Percentiles rank a stretch among this genome's conserved stretches.
phyloP scores from a whole-genome alignment of 1,140 invertebrate species.

The Habropoda laboriosa region DNA sequence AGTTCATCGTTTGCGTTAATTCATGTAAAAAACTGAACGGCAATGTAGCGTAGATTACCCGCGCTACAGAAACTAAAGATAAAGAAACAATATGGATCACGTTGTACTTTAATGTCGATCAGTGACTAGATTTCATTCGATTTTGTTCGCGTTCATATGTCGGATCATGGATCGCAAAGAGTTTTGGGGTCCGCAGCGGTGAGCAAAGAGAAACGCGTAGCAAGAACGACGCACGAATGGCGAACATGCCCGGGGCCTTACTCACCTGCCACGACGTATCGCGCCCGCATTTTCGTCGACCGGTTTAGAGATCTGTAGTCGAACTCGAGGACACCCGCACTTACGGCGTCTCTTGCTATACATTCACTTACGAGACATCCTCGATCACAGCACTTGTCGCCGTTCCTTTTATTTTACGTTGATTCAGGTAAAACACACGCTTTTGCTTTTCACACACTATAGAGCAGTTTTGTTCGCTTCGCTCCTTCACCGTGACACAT shows the following conservation, averaged over 20 bases:
- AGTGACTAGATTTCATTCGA: too few relatives aligned
- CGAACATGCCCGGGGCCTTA: slow-evolving; percentile 43
- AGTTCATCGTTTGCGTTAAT: slow-evolving; percentile 16
- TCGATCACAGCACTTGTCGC: slow-evolving; percentile 13
- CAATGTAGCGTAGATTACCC: background rate
- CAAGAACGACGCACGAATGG: slow-evolving; percentile 44
- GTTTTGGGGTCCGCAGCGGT: slow-evolving; percentile 9
- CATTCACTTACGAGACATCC: slow-evolving; percentile 59
- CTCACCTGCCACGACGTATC: slow-evolving; percentile 71
- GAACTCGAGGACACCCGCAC: slow-evolving; percentile 42
- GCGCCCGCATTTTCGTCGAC: slow-evolving; percentile 66
- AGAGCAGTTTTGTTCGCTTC: slow-evolving; percentile 16
- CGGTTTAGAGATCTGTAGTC: slow-evolving; percentile 32
- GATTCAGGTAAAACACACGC: slow-evolving; percentile 11
- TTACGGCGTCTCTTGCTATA: slow-evolving; percentile 36
- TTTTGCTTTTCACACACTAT: slow-evolving; percentile 37
- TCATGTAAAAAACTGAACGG: background rate
- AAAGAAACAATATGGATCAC: too few relatives aligned
- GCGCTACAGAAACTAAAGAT: background rate
- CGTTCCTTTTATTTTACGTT: background rate
- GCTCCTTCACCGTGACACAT: slow-evolving; percentile 44
- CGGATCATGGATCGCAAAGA: background rate
- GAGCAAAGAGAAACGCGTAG: slow-evolving; percentile 7
- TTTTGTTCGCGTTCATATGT: background rate
- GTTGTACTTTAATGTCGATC: background rate